Evolutionary conservation across 2,113 vertebrate genomes (phyloP), one percentile per base, ranked within the genome.

Genomic region (Ornithorhynchus anatinus): DNA sequence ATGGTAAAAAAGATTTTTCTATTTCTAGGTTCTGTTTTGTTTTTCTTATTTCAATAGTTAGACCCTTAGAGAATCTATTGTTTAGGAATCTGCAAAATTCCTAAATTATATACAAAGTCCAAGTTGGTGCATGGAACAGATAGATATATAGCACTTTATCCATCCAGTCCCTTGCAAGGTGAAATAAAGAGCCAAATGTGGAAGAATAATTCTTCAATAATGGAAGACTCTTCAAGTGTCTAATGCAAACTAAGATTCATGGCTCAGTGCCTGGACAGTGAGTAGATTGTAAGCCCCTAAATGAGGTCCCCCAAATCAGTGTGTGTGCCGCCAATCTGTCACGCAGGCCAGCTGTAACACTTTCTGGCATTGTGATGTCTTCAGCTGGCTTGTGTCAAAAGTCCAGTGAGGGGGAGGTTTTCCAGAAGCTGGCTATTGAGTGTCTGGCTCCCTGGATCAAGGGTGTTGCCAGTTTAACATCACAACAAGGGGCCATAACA

Each of bases 341-440:
- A 58, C 42, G 56, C 57, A n/a, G 73, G 44, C 60, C 72, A 76
- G 81, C 82, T 73, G 72, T 71, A 76, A 64, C 66, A 54, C 68
- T 83, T 83, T 70, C 80, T 89, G 86, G 81, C 76, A 70, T 64
- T 32, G 59, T 76, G 47, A 54, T 14, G 50, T 80, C 79, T 79
- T 89, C 80, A 81, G 86, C 82, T 88, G 86, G 77, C 81, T 82
- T 83, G 29, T 61, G 81, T 91, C 84, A 86, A 72, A 80, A n/a
- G 69, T 76, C 74, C 79, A 68, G 77, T 3, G 71, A 8, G 22
- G 35, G 75, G 69, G 73, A 90, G 39, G 11, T 10, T 84, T 87
- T 82, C 83, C 89, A 92, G 88, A 86, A 91, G 79, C 77, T 83
- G 79, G 58, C 69, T 59, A 25, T 59, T 40, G 72, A 86, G 67